phyloP scores from a whole-genome alignment of 2,113 vertebrate genomes.

The Nycticryphes semicollaris region DNA sequence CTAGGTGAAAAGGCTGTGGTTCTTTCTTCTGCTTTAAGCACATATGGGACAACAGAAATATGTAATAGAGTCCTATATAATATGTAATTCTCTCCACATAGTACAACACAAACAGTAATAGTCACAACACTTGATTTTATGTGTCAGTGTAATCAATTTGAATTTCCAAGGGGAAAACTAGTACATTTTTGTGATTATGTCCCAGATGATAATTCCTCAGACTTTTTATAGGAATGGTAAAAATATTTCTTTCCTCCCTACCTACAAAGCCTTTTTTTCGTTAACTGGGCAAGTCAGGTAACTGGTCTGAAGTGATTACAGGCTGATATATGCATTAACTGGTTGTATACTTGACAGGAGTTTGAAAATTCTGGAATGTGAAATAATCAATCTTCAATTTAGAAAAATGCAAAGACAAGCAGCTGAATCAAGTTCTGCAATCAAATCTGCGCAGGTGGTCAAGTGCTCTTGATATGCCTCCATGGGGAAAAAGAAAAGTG shows the following conservation, averaged over 20 bases:
- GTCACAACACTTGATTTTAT: background rate
- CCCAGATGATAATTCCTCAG: background rate
- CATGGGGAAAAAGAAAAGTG: background rate
- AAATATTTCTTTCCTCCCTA: background rate
- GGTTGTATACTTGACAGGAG: background rate
- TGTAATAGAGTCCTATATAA: background rate
- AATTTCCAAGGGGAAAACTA: background rate
- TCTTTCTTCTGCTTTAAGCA: background rate
- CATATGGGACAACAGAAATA: background rate
- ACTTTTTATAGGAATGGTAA: background rate
- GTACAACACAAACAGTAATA: background rate
- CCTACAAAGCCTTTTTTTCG: background rate
- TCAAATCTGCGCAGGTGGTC: background rate
- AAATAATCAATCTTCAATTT: background rate
- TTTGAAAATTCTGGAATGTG: background rate
- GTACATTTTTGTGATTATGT: background rate
- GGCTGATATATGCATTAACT: background rate
- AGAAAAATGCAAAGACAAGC: background rate
- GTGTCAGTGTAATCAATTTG: background rate
- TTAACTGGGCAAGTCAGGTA: background rate
- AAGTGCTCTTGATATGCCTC: background rate
- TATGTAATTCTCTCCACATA: background rate
- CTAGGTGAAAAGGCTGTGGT: background rate
- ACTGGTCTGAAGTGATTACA: background rate
- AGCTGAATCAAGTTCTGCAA: background rate